Percentiles rank a stretch among this genome's conserved stretches.
phyloP scores from a whole-genome alignment of 2,888 invertebrate species.

The Scelioninae gen. 1 region DNA sequence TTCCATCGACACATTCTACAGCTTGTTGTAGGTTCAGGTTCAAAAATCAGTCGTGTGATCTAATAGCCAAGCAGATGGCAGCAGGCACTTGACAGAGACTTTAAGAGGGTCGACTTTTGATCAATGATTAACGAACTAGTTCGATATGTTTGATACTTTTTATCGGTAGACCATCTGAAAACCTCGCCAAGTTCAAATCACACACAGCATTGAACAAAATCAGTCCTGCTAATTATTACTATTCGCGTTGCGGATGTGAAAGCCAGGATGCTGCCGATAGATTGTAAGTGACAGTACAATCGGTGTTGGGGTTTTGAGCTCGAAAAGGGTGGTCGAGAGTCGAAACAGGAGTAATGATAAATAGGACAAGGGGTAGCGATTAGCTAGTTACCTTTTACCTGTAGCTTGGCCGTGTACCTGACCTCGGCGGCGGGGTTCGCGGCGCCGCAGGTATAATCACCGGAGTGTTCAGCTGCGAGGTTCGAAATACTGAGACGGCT shows the following conservation, averaged over 20 bases:
- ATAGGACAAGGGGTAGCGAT: conserved; percentile 78
- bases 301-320: conserved; percentile 33
- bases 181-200: conserved; percentile 37
- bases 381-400: conserved; percentile 90
- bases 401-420: conserved; percentile 91
- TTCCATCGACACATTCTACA: conserved; percentile 55
- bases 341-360: conserved; percentile 48
- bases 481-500: conserved; percentile 91
- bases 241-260: conserved; percentile 50
- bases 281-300: conserved; percentile 12
- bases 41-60: conserved; percentile 41
- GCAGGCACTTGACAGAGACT: conserved; percentile 28
- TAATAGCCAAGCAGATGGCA: conserved; percentile 50
- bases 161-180: conserved; percentile 14
- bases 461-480: conserved; percentile 90
- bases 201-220: conserved; percentile 51
- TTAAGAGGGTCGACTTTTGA: conserved; percentile 1
- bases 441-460: conserved; percentile 91
- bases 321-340: conserved; percentile 21
- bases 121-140: too few species aligned
- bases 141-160: too few species aligned
- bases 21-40: conserved; percentile 30
- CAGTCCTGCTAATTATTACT: conserved; percentile 45
- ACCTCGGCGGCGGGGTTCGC: conserved; percentile 92
- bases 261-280: conserved; percentile 47